Evolutionary conservation across 2,797 vertebrate genomes (phyloP).

Genomic region (Varecia variegata): DNA sequence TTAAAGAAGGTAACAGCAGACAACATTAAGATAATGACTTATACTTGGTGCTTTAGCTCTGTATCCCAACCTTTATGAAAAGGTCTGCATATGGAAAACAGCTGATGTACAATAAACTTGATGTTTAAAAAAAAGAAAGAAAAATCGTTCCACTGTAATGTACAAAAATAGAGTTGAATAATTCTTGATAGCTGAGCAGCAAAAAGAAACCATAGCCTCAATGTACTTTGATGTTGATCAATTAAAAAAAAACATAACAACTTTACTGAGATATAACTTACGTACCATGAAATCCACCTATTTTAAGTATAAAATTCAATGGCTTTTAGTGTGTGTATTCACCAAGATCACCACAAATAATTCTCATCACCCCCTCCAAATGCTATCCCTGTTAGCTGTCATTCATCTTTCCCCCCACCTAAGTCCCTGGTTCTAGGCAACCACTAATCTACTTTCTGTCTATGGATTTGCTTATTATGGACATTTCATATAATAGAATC

Average conservation of each 20-base stretch:
- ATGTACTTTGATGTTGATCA: not conserved
- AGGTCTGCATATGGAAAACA: not conserved
- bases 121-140: not conserved
- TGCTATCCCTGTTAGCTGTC: not conserved
- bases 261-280: not conserved
- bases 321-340: not conserved
- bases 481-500: not conserved
- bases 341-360: not conserved
- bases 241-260: not conserved
- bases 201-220: conserved; percentile 22
- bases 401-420: not conserved
- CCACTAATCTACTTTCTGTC: not conserved
- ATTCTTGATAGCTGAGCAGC: not conserved
- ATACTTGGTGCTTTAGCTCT: not conserved
- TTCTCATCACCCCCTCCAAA: not conserved
- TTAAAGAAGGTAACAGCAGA: not conserved
- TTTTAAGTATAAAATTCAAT: not conserved
- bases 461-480: not conserved
- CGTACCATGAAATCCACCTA: not conserved
- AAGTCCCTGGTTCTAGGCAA: not conserved
- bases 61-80: not conserved
- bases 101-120: not conserved
- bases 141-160: not conserved
- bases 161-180: not conserved
- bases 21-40: not conserved